Conservation (phyloP, 2,113 vertebrate genomes). For the Rissa tridactyla region DNA sequence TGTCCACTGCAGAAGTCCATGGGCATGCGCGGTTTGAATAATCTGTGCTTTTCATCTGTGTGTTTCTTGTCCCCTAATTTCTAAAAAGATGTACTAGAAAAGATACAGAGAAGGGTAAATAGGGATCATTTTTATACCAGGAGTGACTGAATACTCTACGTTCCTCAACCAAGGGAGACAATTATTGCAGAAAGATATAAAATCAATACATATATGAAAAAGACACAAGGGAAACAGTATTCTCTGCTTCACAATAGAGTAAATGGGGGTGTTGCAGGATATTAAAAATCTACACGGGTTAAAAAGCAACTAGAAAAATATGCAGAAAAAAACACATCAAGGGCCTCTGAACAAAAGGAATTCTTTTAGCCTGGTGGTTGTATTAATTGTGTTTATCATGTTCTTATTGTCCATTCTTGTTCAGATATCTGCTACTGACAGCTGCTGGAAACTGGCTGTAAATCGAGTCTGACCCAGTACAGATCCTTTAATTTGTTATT, state of each 20-base stretch:
- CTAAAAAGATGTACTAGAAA: neutral
- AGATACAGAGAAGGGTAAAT: neutral
- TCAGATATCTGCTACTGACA: neutral
- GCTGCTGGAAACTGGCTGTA: neutral
- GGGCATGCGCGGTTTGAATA: neutral
- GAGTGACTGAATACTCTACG: neutral
- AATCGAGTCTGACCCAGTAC: neutral
- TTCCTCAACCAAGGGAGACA: neutral
- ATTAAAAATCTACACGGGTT: neutral
- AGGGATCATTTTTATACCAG: neutral
- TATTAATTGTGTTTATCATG: neutral
- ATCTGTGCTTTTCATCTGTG: neutral
- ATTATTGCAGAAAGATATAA: neutral
- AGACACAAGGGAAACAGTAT: neutral
- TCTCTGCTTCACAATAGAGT: neutral
- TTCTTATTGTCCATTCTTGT: neutral
- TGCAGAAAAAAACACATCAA: neutral
- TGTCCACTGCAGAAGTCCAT: neutral
- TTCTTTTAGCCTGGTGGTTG: neutral
- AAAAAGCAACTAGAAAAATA: neutral
- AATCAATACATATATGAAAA: neutral
- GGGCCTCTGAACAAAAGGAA: neutral
- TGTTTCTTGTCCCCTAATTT: neutral
- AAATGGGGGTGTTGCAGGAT: neutral
- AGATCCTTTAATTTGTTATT: constrained; percentile 27